Conservation (phyloP, 2,797 vertebrate species). For the Microctenopoma steveboyesi region DNA sequence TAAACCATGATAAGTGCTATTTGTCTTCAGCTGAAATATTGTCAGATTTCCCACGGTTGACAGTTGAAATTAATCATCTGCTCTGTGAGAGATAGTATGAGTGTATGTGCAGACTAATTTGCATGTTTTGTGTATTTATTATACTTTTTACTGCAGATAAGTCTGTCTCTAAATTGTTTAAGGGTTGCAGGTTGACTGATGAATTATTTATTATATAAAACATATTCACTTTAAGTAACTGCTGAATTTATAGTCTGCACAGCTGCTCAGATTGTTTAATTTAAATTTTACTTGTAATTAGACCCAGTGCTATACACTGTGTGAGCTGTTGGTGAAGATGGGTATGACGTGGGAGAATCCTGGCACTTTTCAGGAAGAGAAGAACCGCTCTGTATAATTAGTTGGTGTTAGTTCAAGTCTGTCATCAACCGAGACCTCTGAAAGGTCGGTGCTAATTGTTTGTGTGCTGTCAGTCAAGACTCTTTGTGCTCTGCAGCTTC, state of each 20-base stretch:
- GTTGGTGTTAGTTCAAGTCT: conserved; percentile 52
- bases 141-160: background rate
- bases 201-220: background rate
- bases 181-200: background rate
- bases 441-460: conserved; percentile 79
- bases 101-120: no score
- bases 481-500: conserved; percentile 55
- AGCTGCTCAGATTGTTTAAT: no score
- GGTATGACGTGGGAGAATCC: conserved; percentile 60
- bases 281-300: background rate
- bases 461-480: conserved; percentile 77
- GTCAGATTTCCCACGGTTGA: background rate
- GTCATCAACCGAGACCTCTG: conserved; percentile 72
- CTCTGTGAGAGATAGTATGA: no score
- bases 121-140: background rate
- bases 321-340: conserved; percentile 29
- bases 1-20: background rate
- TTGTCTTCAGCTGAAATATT: conserved; percentile 11
- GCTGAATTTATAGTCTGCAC: no score
- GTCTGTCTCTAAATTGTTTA: background rate
- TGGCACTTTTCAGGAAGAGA: conserved; percentile 61
- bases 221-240: no score
- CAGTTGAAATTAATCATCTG: background rate
- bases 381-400: conserved; percentile 77
- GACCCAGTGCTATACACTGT: conserved; percentile 2